Evolutionary conservation across 92 coral and sea anemone genomes (phyloP).

Genomic region (Umimayanthus kanabou): DNA sequence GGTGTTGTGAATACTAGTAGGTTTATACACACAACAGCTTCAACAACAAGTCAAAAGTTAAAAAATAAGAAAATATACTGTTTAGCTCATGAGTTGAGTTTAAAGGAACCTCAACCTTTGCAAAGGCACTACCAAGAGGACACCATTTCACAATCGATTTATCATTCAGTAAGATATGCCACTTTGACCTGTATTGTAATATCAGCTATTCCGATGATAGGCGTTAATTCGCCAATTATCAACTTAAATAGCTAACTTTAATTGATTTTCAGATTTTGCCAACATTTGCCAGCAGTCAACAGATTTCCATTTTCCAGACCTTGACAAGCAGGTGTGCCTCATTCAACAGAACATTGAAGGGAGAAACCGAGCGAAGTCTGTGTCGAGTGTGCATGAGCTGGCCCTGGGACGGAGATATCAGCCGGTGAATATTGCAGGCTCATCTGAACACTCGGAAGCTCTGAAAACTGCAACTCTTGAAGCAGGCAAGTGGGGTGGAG

Average conservation of each 20-base stretch:
- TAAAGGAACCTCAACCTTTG: too few relatives aligned
- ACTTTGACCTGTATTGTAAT: too few relatives aligned
- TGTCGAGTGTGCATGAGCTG: constrained; percentile 46
- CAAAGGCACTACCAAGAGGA: too few relatives aligned
- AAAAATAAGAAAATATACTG: too few relatives aligned
- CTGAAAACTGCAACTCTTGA: constrained; percentile 35
- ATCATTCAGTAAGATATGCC: too few relatives aligned
- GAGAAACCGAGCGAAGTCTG: constrained; percentile 65
- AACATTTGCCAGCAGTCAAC: constrained; percentile 95
- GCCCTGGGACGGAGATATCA: constrained; percentile 25
- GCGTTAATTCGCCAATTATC: too few relatives aligned
- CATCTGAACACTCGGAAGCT: constrained; percentile 25
- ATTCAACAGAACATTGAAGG: constrained; percentile 90
- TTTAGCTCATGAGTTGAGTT: too few relatives aligned
- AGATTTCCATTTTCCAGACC: constrained; percentile 97
- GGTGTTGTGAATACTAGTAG: too few relatives aligned
- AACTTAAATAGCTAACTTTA: neutral
- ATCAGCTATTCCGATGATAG: too few relatives aligned
- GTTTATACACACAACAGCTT: too few relatives aligned
- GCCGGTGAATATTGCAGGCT: neutral
- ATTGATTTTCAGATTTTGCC: constrained; percentile 73
- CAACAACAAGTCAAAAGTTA: too few relatives aligned
- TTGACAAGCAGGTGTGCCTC: constrained; percentile 93
- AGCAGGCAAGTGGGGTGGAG: constrained; percentile 12
- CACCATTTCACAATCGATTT: too few relatives aligned